Evolutionary conservation across 2,888 invertebrate species (phyloP).

Genomic region (Sinohyriopsis cumingii): DNA sequence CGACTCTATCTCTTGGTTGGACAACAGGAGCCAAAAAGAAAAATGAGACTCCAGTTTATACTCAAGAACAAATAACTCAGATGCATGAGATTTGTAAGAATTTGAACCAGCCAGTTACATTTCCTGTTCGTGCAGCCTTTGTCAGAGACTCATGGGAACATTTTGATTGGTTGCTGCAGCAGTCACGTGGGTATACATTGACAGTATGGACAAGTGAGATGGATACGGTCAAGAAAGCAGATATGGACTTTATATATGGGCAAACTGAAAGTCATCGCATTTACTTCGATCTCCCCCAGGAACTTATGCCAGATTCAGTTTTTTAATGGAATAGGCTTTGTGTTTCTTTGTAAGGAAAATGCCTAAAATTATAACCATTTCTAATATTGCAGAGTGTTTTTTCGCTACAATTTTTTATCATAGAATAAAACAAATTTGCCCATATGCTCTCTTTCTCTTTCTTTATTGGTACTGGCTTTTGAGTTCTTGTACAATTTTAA

Average conservation of each 20-base stretch:
- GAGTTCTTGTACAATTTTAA: too few species aligned
- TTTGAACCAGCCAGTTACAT: conserved; percentile 83
- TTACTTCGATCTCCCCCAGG: conserved; percentile 84
- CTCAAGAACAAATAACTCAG: conserved; percentile 77
- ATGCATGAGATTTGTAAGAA: conserved; percentile 62
- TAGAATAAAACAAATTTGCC: too few species aligned
- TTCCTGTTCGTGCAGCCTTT: conserved; percentile 83
- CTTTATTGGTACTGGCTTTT: too few species aligned
- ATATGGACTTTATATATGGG: conserved; percentile 80
- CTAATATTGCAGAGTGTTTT: too few species aligned
- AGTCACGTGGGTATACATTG: conserved; percentile 78
- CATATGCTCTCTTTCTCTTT: too few species aligned
- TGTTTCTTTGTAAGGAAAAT: too few species aligned
- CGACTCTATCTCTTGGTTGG: conserved; percentile 88
- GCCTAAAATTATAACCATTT: too few species aligned
- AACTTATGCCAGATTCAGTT: conserved; percentile 19
- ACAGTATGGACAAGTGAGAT: conserved; percentile 63
- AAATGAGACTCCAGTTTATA: conserved; percentile 63
- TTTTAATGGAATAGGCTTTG: too few species aligned
- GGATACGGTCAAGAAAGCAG: conserved; percentile 80
- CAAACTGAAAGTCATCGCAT: conserved; percentile 80
- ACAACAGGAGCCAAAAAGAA: conserved; percentile 82
- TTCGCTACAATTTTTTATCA: too few species aligned
- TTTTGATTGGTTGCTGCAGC: conserved; percentile 77
- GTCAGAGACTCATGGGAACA: conserved; percentile 80